Evolutionary conservation across 2,888 invertebrate genomes (phyloP), one percentile per base, ranked within the genome.

Genomic region (Cyclophora albipunctata): DNA sequence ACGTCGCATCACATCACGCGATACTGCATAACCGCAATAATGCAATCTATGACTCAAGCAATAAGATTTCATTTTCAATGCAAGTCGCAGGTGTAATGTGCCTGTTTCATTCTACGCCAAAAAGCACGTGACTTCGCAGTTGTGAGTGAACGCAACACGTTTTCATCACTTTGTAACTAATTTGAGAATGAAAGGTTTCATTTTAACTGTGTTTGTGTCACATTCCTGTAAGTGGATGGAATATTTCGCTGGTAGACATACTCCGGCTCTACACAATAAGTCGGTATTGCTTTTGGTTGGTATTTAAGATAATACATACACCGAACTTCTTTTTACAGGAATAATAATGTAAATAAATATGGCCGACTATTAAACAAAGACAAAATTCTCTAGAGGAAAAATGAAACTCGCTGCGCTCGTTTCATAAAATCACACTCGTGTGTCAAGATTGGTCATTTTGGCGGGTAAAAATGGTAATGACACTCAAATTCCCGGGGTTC

Each of bases 41-140:
- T 61, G 53, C 3, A 57, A 53, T 52, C 50, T 62, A 61, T 50
- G 3, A 0, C 4, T 40, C n/a, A 35, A 3, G 0, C 0, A 48
- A 59, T 61, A 63, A 58, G 54, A 56, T 53, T 53, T 41, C 35
- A 44, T 55, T 43, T 66, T 45, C 34, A 47, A 56, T 57, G 49
- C 34, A 33, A 42, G 35, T 20, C 34, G 45, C 43, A 34, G 45
- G 40, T 55, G 42, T 53, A 50, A 56, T 65, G 34, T 45, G 52
- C 48, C 54, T 37, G 40, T 62, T 55, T 57, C 40, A 41, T 49
- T 51, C 49, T 47, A 33, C 53, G 48, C 48, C 49, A 45, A 52
- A 50, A 34, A 45, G 53, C 69, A 68, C 68, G 67, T 69, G 69
- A 66, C 63, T 64, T 48, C 50, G 43, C 46, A 48, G 53, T 53